Evolutionary conservation across 2,888 invertebrate species (phyloP).

Genomic region (Mechanitis mazaeus): DNA sequence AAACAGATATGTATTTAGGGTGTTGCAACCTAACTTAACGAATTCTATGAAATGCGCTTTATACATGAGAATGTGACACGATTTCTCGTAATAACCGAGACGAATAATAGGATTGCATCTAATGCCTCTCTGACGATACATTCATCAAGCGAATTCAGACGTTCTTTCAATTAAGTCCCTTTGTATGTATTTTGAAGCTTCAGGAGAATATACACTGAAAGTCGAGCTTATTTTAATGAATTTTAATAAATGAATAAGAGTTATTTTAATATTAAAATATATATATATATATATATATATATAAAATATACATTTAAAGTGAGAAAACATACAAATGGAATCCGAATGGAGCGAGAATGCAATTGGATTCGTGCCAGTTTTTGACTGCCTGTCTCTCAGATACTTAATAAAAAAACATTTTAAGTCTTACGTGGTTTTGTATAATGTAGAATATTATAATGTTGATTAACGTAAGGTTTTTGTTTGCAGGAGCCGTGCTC

Average conservation of each 20-base stretch:
- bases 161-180: slow-evolving; percentile 23
- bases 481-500: slow-evolving; percentile 77
- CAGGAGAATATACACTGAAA: neutral
- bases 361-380: slow-evolving; percentile 59
- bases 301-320: slow-evolving; percentile 50
- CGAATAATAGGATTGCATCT: slow-evolving; percentile 35
- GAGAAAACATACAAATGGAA: slow-evolving; percentile 45
- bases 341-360: slow-evolving; percentile 42
- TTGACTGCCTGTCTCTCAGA: slow-evolving; percentile 59
- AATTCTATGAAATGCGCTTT: slow-evolving; percentile 47
- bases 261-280: too few relatives aligned
- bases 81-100: slow-evolving; percentile 52
- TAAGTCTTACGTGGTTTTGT: slow-evolving; percentile 34
- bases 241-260: slow-evolving; percentile 3
- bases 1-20: too few relatives aligned
- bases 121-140: slow-evolving; percentile 24
- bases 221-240: too few relatives aligned
- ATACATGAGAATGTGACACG: slow-evolving; percentile 52
- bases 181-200: slow-evolving; percentile 24
- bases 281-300: too few relatives aligned
- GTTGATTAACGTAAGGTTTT: slow-evolving; percentile 35
- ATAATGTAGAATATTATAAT: slow-evolving; percentile 43
- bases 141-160: slow-evolving; percentile 29
- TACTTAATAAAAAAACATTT: slow-evolving; percentile 50
- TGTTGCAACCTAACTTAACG: slow-evolving; percentile 37